phyloP scores from a whole-genome alignment of 2,797 vertebrate genomes.

The Cetoscarus ocellatus region DNA sequence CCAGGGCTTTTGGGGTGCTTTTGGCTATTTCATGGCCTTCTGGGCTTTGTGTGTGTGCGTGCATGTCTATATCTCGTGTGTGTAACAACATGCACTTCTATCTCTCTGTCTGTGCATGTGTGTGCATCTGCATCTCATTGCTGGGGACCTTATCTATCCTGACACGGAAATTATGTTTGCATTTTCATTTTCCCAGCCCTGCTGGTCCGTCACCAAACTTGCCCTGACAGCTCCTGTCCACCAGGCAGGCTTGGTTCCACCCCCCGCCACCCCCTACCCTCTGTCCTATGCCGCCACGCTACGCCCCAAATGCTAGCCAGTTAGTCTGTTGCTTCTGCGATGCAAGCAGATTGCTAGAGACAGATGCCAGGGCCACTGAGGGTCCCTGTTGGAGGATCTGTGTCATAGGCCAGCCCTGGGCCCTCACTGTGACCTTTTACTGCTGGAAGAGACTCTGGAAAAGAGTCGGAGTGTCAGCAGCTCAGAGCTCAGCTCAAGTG shows the following conservation, averaged over 20 bases:
- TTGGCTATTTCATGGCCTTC: constrained; percentile 46
- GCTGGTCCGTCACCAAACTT: constrained; percentile 89
- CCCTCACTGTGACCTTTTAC: constrained; percentile 92
- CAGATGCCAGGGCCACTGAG: constrained; percentile 93
- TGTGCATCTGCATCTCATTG: constrained; percentile 76
- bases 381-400: constrained; percentile 89
- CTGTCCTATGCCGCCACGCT: constrained; percentile 70
- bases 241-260: constrained; percentile 85
- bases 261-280: constrained; percentile 55
- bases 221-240: constrained; percentile 94
- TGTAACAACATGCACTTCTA: constrained; percentile 43
- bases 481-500: constrained; percentile 61
- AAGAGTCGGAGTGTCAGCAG: constrained; percentile 64
- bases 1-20: constrained; percentile 45
- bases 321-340: constrained; percentile 84
- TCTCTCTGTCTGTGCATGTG: constrained; percentile 59
- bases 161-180: constrained; percentile 95
- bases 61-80: constrained; percentile 36
- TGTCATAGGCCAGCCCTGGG: constrained; percentile 92
- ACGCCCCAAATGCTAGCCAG: constrained; percentile 87
- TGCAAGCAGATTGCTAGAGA: constrained; percentile 87
- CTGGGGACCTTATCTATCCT: constrained; percentile 86
- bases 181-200: constrained; percentile 91
- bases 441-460: constrained; percentile 83
- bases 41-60: constrained; percentile 32